Evolutionary conservation across 1,140 invertebrate species (phyloP), one percentile per base, ranked within the genome.

Genomic region (Spodoptera frugiperda): DNA sequence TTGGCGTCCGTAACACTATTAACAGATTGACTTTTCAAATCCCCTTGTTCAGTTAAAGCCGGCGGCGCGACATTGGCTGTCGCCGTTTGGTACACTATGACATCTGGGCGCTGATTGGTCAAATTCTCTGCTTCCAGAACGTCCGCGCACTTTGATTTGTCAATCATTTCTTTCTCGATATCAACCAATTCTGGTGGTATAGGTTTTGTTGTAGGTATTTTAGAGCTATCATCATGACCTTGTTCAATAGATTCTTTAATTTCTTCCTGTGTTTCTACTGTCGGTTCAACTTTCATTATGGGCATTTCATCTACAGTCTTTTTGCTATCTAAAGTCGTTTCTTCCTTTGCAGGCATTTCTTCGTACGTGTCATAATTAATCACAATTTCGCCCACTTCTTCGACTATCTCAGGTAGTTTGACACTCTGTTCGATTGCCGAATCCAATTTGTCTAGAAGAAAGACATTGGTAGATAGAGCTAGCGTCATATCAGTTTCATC

Each of bases 31-130:
- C 14, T 63, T 17, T 71, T 54, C 12, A 55, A 10, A 33, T 76
- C 57, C 10, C 46, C 67, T 67, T 72, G 51, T 33, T 80, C 78
- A 1, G 55, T 54, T 30, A 19, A 59, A n/a, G 39, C 51, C 19
- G 19, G 76, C 14, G 33, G 61, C 46, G 49, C 17, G n/a, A 74
- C 63, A 19, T 80, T 39, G 8, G 30, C 19, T 15, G 73, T 49
- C 2, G 49, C 73, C 8, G 78, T 55, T 83, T 89, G 88, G 53
- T 87, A 88, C 8, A 89, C 79, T 8, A 88, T 67, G 11, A 89
- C 54, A 74, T 86, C 79, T 63, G 73, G 15, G 54, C 63, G 19
- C 0, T 0, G 44, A 67, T 39, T 63, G 17, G 15, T 15, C n/a
- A 19, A 2, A 9, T 53, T n/a, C 12, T 39, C 19, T 1, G 25